A percentile compares a stretch with the other conserved stretches of the same genome.
Evolutionary conservation across 2,113 vertebrate genomes (phyloP).

Genomic region (Chionis minor): DNA sequence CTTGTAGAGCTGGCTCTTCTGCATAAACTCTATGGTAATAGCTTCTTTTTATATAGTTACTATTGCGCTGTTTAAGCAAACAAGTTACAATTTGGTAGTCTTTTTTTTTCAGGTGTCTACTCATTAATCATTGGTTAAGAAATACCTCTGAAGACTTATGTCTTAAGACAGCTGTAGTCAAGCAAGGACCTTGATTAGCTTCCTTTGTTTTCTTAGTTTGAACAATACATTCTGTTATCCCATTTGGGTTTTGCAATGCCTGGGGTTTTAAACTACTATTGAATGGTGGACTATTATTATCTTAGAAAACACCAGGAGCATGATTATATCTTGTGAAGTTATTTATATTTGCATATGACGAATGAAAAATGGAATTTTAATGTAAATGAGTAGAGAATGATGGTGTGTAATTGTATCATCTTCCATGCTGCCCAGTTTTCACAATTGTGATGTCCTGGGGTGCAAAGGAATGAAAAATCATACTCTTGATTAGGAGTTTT

Average conservation of each 20-base stretch:
- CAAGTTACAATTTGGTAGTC: not conserved
- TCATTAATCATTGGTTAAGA: slow-evolving; percentile 19
- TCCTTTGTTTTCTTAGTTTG: slow-evolving; percentile 31
- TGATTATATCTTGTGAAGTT: not conserved
- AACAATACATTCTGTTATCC: slow-evolving; percentile 35
- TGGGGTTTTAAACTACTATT: not conserved
- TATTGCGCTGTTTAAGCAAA: not conserved
- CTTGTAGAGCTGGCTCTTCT: not conserved
- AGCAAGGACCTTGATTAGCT: slow-evolving; percentile 28
- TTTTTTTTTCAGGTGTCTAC: not conserved
- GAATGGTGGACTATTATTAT: not conserved
- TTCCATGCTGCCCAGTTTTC: not conserved
- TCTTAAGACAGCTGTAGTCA: not conserved
- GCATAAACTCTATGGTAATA: not conserved
- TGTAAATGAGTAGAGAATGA: not conserved
- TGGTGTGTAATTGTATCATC: not conserved
- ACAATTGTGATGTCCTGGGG: not conserved
- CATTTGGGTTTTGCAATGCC: not conserved
- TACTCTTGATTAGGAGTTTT: slow-evolving; percentile 5
- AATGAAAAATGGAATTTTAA: not conserved
- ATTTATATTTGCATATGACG: not conserved
- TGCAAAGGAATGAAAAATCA: not conserved
- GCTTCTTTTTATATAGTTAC: not conserved
- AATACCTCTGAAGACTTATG: not conserved
- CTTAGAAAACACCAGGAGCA: slow-evolving; percentile 21